Conservation (phyloP, 2,888 invertebrate species). For the Andrena marginata region DNA sequence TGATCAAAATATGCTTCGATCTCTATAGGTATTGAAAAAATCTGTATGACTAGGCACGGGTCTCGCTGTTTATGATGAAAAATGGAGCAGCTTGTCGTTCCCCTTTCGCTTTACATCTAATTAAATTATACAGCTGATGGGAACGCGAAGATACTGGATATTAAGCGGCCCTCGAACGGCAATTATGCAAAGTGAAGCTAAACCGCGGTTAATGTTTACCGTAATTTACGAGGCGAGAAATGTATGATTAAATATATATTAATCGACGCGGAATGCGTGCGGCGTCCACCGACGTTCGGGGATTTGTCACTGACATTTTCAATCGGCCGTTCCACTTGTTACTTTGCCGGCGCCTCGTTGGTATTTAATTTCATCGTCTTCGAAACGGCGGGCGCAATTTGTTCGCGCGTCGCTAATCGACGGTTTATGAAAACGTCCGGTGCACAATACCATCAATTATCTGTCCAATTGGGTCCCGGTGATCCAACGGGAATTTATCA, state of each 20-base stretch:
- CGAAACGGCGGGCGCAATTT: conserved; percentile 18
- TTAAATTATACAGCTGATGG: neutral
- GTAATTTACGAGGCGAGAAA: neutral
- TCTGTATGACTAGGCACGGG: neutral
- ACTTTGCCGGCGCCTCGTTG: neutral
- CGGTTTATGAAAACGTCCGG: conserved; percentile 21
- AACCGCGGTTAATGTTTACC: neutral
- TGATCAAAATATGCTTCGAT: no score
- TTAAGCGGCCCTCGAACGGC: neutral
- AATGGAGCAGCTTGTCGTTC: neutral
- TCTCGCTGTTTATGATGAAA: neutral
- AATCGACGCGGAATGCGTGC: neutral
- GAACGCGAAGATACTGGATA: neutral
- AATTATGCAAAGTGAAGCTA: conserved; percentile 11
- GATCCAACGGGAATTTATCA: conserved; percentile 7
- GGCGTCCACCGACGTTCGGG: neutral
- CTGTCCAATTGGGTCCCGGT: neutral
- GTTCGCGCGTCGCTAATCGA: conserved; percentile 9
- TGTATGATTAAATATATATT: conserved; percentile 4
- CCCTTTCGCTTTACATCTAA: neutral
- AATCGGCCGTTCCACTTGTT: conserved; percentile 1
- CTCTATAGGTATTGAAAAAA: neutral
- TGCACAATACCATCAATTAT: conserved; percentile 31
- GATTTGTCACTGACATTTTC: conserved; percentile 28
- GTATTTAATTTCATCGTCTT: conserved; percentile 9